phyloP scores from a whole-genome alignment of 2,888 invertebrate genomes.

The Carterocephalus palaemon region DNA sequence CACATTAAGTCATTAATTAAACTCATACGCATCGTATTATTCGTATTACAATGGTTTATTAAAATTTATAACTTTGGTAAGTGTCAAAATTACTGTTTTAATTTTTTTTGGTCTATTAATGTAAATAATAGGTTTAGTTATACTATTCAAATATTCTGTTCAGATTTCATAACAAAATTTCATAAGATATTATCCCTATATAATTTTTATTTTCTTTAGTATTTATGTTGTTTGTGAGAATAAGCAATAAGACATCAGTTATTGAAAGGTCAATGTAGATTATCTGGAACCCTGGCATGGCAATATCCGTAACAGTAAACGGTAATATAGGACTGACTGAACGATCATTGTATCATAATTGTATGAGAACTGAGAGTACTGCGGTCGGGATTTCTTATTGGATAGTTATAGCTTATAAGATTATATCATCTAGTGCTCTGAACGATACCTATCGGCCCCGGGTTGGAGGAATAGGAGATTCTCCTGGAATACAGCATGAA shows the following conservation, averaged over 20 bases:
- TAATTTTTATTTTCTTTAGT: not conserved
- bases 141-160: too few species aligned
- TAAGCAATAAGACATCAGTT: constrained; percentile 9
- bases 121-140: constrained; percentile 1
- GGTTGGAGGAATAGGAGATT: too few species aligned
- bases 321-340: constrained; percentile 14
- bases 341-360: constrained; percentile 21
- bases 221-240: not conserved
- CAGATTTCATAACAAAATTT: too few species aligned
- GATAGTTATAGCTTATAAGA: constrained; percentile 9
- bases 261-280: constrained; percentile 15
- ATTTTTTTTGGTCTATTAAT: constrained; percentile 2
- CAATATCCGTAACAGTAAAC: constrained; percentile 15
- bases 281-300: constrained; percentile 8
- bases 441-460: too few species aligned
- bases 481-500: too few species aligned
- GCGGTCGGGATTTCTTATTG: constrained; percentile 19
- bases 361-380: constrained; percentile 16
- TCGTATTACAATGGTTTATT: constrained; percentile 13
- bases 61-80: constrained; percentile 9
- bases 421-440: too few species aligned
- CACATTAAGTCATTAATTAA: constrained; percentile 15
- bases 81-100: constrained; percentile 16
- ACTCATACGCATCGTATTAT: constrained; percentile 7
- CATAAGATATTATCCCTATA: too few species aligned